These are phyloP conservation scores for Trachelus troglodyta DNA, from an alignment of 2,888 invertebrate species.

Conservation along the genomic window DNA sequence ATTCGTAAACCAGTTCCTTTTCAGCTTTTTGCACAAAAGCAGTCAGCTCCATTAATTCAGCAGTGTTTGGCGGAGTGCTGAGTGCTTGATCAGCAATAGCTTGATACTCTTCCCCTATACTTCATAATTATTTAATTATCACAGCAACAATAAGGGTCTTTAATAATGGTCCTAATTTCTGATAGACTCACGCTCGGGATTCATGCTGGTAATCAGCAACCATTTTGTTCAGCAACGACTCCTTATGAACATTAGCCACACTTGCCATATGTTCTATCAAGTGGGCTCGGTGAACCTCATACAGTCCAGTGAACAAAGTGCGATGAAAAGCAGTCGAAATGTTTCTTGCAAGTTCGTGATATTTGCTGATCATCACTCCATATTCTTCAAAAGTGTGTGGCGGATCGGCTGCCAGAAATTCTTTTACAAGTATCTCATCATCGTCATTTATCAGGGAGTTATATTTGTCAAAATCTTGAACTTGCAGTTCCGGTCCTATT, in stretches of 20 bases:
- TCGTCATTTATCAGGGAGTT: conserved; percentile 80
- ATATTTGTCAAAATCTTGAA: conserved; percentile 84
- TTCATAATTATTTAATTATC: conserved; percentile 51
- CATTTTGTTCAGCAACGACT: conserved; percentile 79
- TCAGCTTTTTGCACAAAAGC: conserved; percentile 82
- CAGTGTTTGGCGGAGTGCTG: conserved; percentile 84
- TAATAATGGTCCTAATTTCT: not conserved
- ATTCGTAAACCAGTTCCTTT: conserved; percentile 74
- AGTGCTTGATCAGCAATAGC: conserved; percentile 82
- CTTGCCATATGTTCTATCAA: conserved; percentile 78
- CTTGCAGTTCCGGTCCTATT: conserved; percentile 77
- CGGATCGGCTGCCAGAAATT: conserved; percentile 75
- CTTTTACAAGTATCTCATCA: conserved; percentile 67
- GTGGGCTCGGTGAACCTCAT: conserved; percentile 84
- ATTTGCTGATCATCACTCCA: conserved; percentile 72
- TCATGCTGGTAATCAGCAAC: conserved; percentile 82
- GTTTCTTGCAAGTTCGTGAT: conserved; percentile 72
- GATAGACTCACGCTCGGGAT: conserved; percentile 76
- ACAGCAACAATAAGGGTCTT: not conserved
- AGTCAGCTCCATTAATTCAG: conserved; percentile 85
- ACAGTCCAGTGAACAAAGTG: conserved; percentile 83
- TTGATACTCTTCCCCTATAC: conserved; percentile 87
- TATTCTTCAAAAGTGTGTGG: conserved; percentile 74
- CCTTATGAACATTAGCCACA: conserved; percentile 77
- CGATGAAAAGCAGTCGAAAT: conserved; percentile 72